Evolutionary conservation across 2,797 vertebrate genomes (phyloP).

Genomic region (Melopsittacus undulatus): DNA sequence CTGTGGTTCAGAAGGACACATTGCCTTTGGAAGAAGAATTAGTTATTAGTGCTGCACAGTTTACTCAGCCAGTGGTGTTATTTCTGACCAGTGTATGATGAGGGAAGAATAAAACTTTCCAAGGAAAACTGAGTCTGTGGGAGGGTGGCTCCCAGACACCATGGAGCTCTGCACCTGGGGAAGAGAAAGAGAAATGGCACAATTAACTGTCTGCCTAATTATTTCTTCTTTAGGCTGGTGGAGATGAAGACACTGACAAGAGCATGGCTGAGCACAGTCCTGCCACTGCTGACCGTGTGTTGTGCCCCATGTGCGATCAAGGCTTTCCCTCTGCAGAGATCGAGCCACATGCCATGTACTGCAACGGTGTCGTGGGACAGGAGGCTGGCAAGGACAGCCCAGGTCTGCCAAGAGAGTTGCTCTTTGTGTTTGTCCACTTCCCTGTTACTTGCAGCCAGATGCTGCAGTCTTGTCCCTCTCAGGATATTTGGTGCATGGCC

Average conservation of each 20-base stretch:
- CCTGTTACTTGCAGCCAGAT: not conserved
- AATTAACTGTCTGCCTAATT: not conserved
- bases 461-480: not conserved
- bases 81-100: constrained; percentile 38
- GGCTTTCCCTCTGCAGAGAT: constrained; percentile 81
- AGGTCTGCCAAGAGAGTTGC: constrained; percentile 32
- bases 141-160: not conserved
- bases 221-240: constrained; percentile 62
- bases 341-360: constrained; percentile 90
- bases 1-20: constrained; percentile 56
- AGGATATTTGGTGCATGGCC: not conserved
- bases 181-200: not conserved
- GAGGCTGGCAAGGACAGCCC: constrained; percentile 26
- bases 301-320: constrained; percentile 88
- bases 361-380: constrained; percentile 76
- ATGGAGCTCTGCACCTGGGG: not conserved
- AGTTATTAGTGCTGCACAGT: constrained; percentile 39
- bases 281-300: constrained; percentile 31
- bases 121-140: not conserved
- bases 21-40: constrained; percentile 69
- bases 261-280: not conserved
- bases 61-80: constrained; percentile 25
- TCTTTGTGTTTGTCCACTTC: not conserved
- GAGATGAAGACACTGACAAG: constrained; percentile 40
- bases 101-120: constrained; percentile 54